These are phyloP conservation scores for Notarius quadriscutis DNA, from an alignment of 2,113 vertebrate genomes.

Conservation along the genomic window DNA sequence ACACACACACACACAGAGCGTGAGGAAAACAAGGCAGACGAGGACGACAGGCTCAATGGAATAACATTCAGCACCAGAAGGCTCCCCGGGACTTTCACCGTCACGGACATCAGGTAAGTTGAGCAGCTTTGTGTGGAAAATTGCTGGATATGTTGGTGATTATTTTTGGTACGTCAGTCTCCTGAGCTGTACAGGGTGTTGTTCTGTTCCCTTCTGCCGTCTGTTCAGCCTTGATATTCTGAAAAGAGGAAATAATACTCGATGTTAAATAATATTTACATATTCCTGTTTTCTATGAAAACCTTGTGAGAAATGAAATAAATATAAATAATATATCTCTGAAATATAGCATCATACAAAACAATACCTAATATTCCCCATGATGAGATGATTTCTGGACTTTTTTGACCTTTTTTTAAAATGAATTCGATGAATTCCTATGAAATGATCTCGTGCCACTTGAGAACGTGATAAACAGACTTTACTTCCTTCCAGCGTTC, in stretches of 20 bases:
- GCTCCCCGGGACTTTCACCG: conserved; percentile 34
- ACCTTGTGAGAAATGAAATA: neutral
- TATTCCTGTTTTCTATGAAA: too few relatives aligned
- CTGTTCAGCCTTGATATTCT: neutral
- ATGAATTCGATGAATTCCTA: neutral
- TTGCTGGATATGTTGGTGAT: neutral
- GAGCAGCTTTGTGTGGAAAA: neutral
- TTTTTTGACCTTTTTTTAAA: neutral
- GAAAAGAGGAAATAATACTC: neutral
- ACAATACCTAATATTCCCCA: neutral
- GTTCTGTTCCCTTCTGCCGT: neutral
- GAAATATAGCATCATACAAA: neutral
- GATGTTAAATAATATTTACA: too few relatives aligned
- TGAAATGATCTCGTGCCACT: neutral
- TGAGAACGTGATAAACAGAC: too few relatives aligned
- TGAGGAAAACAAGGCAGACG: conserved; percentile 41
- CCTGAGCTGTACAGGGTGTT: conserved; percentile 19
- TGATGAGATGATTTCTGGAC: neutral
- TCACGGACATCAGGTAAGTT: conserved; percentile 41
- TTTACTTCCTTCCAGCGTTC: too few relatives aligned
- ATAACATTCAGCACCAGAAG: conserved; percentile 39
- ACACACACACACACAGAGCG: conserved; percentile 26
- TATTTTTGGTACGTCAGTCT: conserved; percentile 4
- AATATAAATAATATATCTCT: neutral
- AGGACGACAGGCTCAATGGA: conserved; percentile 39